Evolutionary conservation across 1,140 invertebrate genomes (phyloP), one percentile per base, ranked within the genome.

Genomic region (Heliconius hewitsoni): DNA sequence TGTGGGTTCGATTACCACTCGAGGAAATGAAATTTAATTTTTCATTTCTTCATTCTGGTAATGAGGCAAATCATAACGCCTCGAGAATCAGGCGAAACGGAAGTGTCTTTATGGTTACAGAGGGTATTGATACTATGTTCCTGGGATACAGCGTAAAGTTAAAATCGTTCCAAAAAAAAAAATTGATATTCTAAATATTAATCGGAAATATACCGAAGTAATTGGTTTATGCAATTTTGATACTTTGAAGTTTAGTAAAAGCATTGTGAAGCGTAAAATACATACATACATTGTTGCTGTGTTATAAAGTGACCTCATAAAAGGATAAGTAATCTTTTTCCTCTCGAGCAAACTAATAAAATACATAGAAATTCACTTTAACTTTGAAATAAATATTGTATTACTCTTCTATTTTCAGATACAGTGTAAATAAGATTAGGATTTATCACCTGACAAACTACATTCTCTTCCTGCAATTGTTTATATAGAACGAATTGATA

Each of bases 281-380:
- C 42, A 42, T n/a, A 66, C 57, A 27, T 66, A 66, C 60, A 66
- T 13, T 66, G 60, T 66, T 66, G 23, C 27, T 27, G 60, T 5
- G 27, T 66, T 27, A 66, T 66, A 66, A 66, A 66, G 23, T 66
- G 60, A 66, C 60, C 60, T 66, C 23, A 66, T 27, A 66, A 66
- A 66, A 66, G 60, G 60, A 66, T 66, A 66, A 66, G 60, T 66
- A 66, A 30, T 30, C 60, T n/a, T 52, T 52, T 57, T 57, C 55
- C 55, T 57, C 23, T 19, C 8, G 11, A 66, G 60, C 23, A 27
- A 30, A 9, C 23, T 66, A 66, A 27, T 66, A 66, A 66, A 66
- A 66, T 66, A 66, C 60, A 27, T 66, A 13, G 60, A 66, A 66
- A 13, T 66, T 30, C 60, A 66, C 60, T 66, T 27, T 27, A 27